Conservation (phyloP, 2,888 invertebrate genomes). For the Leptopilina syphax region DNA sequence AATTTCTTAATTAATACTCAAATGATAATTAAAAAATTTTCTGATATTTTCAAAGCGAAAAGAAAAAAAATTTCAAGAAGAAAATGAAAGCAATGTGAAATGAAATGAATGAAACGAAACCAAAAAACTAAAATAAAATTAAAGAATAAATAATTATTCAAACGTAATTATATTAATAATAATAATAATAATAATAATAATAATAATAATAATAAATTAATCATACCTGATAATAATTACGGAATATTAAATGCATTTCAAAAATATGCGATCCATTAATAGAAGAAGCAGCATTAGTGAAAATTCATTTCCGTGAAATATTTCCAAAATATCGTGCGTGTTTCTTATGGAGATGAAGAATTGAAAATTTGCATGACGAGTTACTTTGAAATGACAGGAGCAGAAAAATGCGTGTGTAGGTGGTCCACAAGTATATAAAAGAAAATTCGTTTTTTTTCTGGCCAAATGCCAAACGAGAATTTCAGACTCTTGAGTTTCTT, state of each 20-base stretch:
- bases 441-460: constrained; percentile 27
- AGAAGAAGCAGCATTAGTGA: neutral
- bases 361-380: constrained; percentile 41
- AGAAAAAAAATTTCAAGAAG: too few species aligned
- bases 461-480: constrained; percentile 40
- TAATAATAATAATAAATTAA: too few species aligned
- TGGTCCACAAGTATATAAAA: constrained; percentile 12
- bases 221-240: too few species aligned
- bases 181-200: too few species aligned
- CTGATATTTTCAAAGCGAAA: too few species aligned
- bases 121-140: too few species aligned
- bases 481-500: constrained; percentile 10
- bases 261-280: neutral
- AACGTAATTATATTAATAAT: too few species aligned
- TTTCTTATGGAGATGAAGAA: neutral
- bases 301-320: constrained; percentile 10
- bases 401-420: constrained; percentile 1
- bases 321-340: neutral
- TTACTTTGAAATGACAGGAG: constrained; percentile 40
- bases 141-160: too few species aligned
- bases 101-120: too few species aligned
- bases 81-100: too few species aligned
- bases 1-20: too few species aligned
- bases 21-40: too few species aligned
- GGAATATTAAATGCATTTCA: neutral